Evolutionary conservation across 2,888 invertebrate genomes (phyloP), one percentile per base, ranked within the genome.

Genomic region (Hypselothyrea guttata): DNA sequence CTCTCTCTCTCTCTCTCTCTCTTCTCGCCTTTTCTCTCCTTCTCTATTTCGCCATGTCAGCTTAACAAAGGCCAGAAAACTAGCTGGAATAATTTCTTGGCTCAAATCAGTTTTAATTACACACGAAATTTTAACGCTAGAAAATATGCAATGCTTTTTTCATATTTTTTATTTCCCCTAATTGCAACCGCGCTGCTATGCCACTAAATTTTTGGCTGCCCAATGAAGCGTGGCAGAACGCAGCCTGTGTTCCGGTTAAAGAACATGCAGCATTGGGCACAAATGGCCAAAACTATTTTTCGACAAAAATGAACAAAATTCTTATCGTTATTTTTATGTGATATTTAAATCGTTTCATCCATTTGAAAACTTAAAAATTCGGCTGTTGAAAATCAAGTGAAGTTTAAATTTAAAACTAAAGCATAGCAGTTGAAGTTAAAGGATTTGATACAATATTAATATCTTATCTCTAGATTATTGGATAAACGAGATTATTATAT

Each of bases 31-130:
- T n/a, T n/a, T n/a, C n/a, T n/a, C n/a, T n/a, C n/a, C n/a, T n/a
- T n/a, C n/a, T n/a, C n/a, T n/a, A n/a, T n/a, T n/a, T n/a, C n/a
- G n/a, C 18, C n/a, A 22, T 22, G n/a, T n/a, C 22, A 9, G 1
- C 28, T 12, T 22, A 34, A 13, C 35, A 4, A 31, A 9, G 4
- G 1, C 22, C 8, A 13, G 12, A 51, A 35, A 45, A 59, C 48
- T 28, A 38, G 11, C 22, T 31, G 27, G 28, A 35, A 35, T 37
- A 55, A 34, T 49, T 52, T 69, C 51, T 58, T 68, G 12, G 58
- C 35, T 54, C 13, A 55, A 47, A 40, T 22, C 22, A 22, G 63
- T 82, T 76, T 83, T 81, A 81, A 81, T 81, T 76, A 74, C 81
- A 49, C 54, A 51, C 57, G 28, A 46, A 51, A 75, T 72, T 61